phyloP scores from a whole-genome alignment of 1,140 invertebrate species.

The Leptestheria dahalacensis region DNA sequence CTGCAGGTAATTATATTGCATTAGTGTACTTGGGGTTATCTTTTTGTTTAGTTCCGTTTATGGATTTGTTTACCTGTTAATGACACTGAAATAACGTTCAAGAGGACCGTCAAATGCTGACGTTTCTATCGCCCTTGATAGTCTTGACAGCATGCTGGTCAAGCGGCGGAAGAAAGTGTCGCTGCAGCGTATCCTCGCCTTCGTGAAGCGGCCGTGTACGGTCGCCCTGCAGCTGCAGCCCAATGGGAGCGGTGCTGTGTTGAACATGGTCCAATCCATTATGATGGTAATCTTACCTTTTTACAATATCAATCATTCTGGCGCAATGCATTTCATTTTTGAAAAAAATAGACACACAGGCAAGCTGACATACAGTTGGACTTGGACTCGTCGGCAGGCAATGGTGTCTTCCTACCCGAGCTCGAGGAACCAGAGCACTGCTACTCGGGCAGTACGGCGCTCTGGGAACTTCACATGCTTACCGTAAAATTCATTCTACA shows the following conservation, averaged over 20 bases:
- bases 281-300: constrained; percentile 52
- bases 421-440: constrained; percentile 78
- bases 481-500: too few species aligned
- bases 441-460: constrained; percentile 55
- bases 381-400: constrained; percentile 49
- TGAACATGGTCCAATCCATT: constrained; percentile 51
- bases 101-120: too few species aligned
- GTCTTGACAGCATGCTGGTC: constrained; percentile 51
- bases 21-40: too few species aligned
- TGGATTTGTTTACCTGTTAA: not conserved
- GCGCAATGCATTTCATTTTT: constrained; percentile 7
- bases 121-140: constrained; percentile 43
- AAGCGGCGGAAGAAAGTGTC: too few species aligned
- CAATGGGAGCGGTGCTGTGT: constrained; percentile 45
- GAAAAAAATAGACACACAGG: constrained; percentile 24
- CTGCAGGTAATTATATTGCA: constrained; percentile 27
- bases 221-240: constrained; percentile 52
- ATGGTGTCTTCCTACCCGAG: too few species aligned
- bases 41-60: too few species aligned
- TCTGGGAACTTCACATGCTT: too few species aligned
- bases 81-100: constrained; percentile 2
- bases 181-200: constrained; percentile 60
- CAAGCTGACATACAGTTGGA: constrained; percentile 52
- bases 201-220: constrained; percentile 61
- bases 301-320: too few species aligned